Percentiles rank a stretch among this genome's conserved stretches.
phyloP scores from a whole-genome alignment of 2,113 vertebrate species.

The Chamaetylas fuelleborni region DNA sequence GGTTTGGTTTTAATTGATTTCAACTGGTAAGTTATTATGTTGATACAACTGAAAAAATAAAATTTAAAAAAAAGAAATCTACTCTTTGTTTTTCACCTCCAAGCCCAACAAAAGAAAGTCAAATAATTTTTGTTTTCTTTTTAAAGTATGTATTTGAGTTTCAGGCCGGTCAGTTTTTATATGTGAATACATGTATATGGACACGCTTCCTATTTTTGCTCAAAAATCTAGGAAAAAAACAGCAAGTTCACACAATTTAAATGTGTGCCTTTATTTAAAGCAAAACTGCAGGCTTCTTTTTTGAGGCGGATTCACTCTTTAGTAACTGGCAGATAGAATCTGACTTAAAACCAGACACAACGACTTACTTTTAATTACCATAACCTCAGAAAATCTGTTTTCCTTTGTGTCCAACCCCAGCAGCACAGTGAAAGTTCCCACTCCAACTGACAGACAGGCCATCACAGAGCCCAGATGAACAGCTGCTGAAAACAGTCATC shows the following conservation, averaged over 20 bases:
- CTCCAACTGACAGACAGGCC: background rate
- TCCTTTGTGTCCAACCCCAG: background rate
- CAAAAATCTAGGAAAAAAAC: background rate
- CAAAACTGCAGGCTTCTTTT: background rate
- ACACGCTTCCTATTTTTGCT: background rate
- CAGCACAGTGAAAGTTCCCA: background rate
- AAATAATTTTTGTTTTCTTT: background rate
- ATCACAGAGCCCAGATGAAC: background rate
- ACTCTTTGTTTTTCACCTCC: background rate
- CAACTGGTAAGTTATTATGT: background rate
- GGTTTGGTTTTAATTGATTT: background rate
- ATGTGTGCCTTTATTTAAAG: background rate
- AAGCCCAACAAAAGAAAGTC: background rate
- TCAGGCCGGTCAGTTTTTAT: background rate
- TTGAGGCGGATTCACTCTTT: background rate
- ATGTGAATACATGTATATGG: background rate
- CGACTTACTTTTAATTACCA: background rate
- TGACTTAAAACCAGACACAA: background rate
- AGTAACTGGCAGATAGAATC: background rate
- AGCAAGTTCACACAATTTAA: background rate
- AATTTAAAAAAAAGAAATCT: background rate
- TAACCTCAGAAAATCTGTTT: background rate
- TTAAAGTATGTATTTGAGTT: background rate
- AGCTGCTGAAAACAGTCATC: background rate
- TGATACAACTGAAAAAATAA: background rate